phyloP scores from a whole-genome alignment of 2,113 vertebrate genomes.

The Numida meleagris region DNA sequence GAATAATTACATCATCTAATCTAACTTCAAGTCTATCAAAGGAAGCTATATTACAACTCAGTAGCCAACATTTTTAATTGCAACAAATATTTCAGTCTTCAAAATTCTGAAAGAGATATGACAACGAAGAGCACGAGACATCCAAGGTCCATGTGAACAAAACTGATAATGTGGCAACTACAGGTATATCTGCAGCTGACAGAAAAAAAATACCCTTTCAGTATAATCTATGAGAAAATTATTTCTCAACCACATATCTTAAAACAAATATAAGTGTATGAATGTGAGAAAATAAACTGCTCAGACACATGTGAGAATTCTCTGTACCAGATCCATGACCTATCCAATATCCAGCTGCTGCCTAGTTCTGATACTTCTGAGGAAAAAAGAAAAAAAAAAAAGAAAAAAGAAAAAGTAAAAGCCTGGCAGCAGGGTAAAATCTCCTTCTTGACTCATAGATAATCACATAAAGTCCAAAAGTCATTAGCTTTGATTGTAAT shows the following conservation, averaged over 20 bases:
- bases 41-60: background rate
- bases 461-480: slow-evolving; percentile 8
- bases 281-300: slow-evolving; percentile 21
- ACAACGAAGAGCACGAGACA: background rate
- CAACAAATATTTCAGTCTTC: background rate
- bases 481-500: slow-evolving; percentile 51
- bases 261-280: slow-evolving; percentile 8
- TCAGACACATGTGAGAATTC: slow-evolving; percentile 35
- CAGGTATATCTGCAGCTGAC: background rate
- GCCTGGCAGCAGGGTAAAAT: background rate
- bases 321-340: background rate
- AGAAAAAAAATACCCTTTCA: background rate
- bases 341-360: slow-evolving; percentile 29
- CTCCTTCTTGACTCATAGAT: background rate
- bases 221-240: slow-evolving; percentile 16
- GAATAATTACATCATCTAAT: background rate
- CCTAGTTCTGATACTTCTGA: slow-evolving; percentile 1
- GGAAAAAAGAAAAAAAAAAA: accelerated
- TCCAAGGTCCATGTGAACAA: background rate
- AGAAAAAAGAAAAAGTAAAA: background rate
- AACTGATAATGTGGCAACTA: background rate
- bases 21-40: background rate
- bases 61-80: background rate
- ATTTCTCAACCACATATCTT: background rate
- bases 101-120: background rate